Evolutionary conservation across 2,113 vertebrate species (phyloP), one percentile per base, ranked within the genome.

Genomic region (Emydura subglobosa): DNA sequence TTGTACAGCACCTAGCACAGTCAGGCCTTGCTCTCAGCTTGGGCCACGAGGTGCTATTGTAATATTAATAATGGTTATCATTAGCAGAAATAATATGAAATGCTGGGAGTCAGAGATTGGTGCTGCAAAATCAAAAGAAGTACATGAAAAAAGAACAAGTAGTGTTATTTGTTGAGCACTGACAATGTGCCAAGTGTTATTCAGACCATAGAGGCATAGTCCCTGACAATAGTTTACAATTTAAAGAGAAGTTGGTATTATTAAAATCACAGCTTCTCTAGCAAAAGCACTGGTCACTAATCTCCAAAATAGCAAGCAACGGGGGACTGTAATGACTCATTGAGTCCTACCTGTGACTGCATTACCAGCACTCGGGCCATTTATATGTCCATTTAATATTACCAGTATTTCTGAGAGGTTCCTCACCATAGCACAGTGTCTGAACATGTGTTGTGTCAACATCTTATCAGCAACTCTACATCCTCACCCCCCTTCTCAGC

Each of bases 121-220:
- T 93, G n/a, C 8, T 81, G 47, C 59, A 47, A 42, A 59, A 10
- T 17, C 2, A 1, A 42, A 24, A 87, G 68, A 47, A 2, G 3
- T 21, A 24, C 88, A 91, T 80, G 50, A 87, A 57, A 11, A 27
- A 34, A 42, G 95, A 81, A 49, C 8, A 11, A 74, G 39, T 39
- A 25, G 68, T 24, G 39, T 78, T 85, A 25, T 7, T 81, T 0
- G 0, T 2, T 82, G 54, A 83, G 44, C 50, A 47, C 14, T 0
- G 0, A 29, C 0, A 2, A 72, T 74, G 12, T 0, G 0, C 13
- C 47, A 14, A 78, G 57, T 65, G 50, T 57, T 74, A 53, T 91
- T 86, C 44, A 12, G 50, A 10, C 6, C 53, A 49, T 34, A 78
- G 44, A 90, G 78, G 59, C 59, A 59, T 5, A 16, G 4, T 65